Evolutionary conservation across 2,888 invertebrate species (phyloP).

Genomic region (Temnothorax ravouxi): DNA sequence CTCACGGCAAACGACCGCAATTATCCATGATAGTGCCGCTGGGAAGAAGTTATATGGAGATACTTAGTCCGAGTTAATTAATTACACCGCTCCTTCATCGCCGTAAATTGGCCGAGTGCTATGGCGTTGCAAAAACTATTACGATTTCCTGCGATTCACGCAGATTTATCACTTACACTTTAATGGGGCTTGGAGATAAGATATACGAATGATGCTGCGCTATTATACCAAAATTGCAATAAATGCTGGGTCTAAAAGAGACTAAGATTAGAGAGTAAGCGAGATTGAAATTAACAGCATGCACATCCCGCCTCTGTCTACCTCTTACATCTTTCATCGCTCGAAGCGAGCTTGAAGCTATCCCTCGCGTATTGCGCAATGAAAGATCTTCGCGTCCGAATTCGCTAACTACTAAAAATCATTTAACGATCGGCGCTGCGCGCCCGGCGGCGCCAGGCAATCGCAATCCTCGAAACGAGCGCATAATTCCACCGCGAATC

Average conservation of each 20-base stretch:
- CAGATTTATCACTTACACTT: conserved; percentile 27
- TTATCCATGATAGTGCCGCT: conserved; percentile 38
- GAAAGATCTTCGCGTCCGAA: conserved; percentile 22
- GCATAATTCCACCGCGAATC: conserved; percentile 37
- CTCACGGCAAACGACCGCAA: conserved; percentile 51
- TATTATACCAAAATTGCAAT: conserved; percentile 4
- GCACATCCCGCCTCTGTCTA: not conserved
- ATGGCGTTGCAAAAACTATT: conserved; percentile 31
- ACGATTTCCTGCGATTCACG: conserved; percentile 46
- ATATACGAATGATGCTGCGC: not conserved
- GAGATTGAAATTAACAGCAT: not conserved
- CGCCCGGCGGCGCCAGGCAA: conserved; percentile 34
- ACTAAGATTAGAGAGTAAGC: not conserved
- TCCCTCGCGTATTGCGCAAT: conserved; percentile 2
- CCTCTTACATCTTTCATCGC: not conserved
- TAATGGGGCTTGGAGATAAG: conserved; percentile 19
- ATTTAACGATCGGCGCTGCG: conserved; percentile 31
- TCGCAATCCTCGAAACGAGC: conserved; percentile 52
- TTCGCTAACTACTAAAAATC: conserved; percentile 26
- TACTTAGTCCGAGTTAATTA: conserved; percentile 54
- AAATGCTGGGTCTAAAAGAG: not conserved
- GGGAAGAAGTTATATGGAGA: conserved; percentile 43
- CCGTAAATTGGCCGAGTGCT: conserved; percentile 34
- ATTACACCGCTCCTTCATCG: conserved; percentile 44
- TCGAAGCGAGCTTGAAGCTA: not conserved